These are phyloP conservation scores for Corbicula japonica DNA, from an alignment of 2,888 invertebrate genomes.

Conservation along the genomic window DNA sequence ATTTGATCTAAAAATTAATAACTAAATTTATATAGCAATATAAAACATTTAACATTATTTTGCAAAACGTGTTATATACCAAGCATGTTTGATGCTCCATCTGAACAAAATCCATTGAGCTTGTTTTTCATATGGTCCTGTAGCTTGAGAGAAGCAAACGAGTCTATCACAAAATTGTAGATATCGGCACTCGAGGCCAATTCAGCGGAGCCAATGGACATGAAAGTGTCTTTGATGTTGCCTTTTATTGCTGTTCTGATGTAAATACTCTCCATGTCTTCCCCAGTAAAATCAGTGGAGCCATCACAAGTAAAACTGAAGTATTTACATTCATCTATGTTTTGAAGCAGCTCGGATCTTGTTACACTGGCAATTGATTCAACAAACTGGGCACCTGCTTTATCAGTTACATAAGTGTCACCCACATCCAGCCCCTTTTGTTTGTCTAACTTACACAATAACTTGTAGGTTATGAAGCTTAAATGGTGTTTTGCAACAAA, in stretches of 20 bases:
- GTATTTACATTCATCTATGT: background rate
- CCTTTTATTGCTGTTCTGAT: slow-evolving; percentile 17
- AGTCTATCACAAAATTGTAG: background rate
- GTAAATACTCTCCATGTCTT: slow-evolving; percentile 15
- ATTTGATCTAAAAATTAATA: too few species aligned
- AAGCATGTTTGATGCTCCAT: slow-evolving; percentile 33
- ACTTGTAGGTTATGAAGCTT: slow-evolving; percentile 10
- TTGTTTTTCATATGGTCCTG: slow-evolving; percentile 7
- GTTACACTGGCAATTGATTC: slow-evolving; percentile 7
- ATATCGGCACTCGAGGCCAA: slow-evolving; percentile 11
- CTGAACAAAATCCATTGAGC: slow-evolving; percentile 40
- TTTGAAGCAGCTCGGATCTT: background rate
- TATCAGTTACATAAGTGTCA: slow-evolving; percentile 14
- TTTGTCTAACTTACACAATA: slow-evolving; percentile 25
- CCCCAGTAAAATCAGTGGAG: slow-evolving; percentile 30
- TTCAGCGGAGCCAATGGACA: slow-evolving; percentile 24
- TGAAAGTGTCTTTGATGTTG: slow-evolving; percentile 3
- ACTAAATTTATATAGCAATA: background rate
- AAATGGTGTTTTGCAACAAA: slow-evolving; percentile 22
- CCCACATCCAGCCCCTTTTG: slow-evolving; percentile 25
- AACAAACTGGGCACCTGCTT: background rate
- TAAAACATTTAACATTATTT: background rate
- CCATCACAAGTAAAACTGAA: slow-evolving; percentile 30
- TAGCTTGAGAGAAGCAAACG: background rate
- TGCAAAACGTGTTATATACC: slow-evolving; percentile 9